A percentile compares a stretch with the other conserved stretches of the same genome.
phyloP scores from a whole-genome alignment of 2,797 vertebrate species.

The Pterois miles region DNA sequence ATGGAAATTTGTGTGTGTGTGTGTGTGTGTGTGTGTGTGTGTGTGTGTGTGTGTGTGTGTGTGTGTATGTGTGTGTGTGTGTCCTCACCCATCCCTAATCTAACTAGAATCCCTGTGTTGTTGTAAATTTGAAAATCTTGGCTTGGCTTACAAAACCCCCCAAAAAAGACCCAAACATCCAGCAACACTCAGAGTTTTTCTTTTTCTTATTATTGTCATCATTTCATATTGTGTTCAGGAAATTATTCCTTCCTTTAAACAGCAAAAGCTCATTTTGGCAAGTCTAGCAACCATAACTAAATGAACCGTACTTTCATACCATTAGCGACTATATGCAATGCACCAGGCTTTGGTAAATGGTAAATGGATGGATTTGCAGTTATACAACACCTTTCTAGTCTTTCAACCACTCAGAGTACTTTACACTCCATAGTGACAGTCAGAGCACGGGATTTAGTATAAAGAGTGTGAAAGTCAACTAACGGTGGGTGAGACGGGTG shows the following conservation, averaged over 20 bases:
- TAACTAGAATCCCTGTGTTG: constrained; percentile 23
- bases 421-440: no score
- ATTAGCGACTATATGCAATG: no score
- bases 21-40: no score
- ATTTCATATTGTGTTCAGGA: neutral
- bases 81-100: neutral
- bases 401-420: no score
- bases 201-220: no score
- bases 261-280: neutral
- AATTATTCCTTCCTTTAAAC: neutral
- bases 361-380: no score
- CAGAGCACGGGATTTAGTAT: no score
- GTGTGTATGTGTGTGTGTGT: constrained; percentile 6
- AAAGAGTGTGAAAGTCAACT: no score
- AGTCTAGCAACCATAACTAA: no score
- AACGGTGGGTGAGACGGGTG: no score
- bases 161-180: neutral
- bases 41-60: constrained; percentile 1
- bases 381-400: no score
- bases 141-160: neutral
- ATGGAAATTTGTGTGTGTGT: neutral
- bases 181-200: neutral
- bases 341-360: no score
- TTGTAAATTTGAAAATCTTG: constrained; percentile 43
- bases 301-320: neutral